Conservation (phyloP, 2,113 vertebrate genomes). For the Oxyura jamaicensis region DNA sequence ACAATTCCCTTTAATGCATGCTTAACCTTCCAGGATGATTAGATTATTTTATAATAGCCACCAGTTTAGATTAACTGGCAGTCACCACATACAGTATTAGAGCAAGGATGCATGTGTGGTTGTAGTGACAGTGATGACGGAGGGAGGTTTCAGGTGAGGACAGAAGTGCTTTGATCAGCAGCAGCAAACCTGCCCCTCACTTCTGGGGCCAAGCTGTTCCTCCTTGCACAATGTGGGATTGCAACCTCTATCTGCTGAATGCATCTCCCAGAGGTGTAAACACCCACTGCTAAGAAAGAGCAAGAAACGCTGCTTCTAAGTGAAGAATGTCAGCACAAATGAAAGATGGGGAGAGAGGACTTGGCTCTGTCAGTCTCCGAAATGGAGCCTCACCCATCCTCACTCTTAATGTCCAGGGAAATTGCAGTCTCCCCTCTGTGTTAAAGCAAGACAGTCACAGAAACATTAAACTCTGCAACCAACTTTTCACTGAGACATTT, state of each 20-base stretch:
- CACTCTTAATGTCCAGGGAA: background rate
- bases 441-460: background rate
- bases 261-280: slow-evolving; percentile 10
- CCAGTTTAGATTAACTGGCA: background rate
- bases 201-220: background rate
- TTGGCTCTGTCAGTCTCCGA: background rate
- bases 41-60: background rate
- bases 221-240: background rate
- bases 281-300: background rate
- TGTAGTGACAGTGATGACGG: background rate
- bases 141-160: background rate
- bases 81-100: background rate
- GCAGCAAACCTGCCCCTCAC: background rate
- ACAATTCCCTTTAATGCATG: background rate
- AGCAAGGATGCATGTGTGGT: background rate
- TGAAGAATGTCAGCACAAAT: background rate
- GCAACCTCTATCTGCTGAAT: background rate
- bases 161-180: slow-evolving; percentile 10
- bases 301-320: background rate
- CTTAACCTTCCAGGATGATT: background rate
- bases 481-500: background rate
- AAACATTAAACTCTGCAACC: background rate
- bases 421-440: background rate
- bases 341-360: background rate
- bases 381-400: background rate